Evolutionary conservation across 2,888 invertebrate species (phyloP).

Genomic region (Amaurobius ferox): DNA sequence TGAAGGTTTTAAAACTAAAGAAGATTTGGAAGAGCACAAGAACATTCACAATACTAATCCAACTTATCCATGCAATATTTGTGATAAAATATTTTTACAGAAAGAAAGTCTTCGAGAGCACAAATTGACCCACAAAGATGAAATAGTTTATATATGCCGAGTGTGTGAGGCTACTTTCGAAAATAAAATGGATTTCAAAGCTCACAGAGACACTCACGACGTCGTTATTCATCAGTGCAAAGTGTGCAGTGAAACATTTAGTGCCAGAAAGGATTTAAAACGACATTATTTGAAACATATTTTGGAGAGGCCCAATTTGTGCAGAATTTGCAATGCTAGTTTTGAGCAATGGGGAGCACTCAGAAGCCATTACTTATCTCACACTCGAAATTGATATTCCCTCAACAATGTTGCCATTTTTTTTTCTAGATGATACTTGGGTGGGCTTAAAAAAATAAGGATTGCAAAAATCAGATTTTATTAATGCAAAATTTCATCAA

Average conservation of each 20-base stretch:
- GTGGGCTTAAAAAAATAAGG: no score
- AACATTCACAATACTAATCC: slow-evolving; percentile 53
- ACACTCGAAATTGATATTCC: no score
- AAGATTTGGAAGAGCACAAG: slow-evolving; percentile 44
- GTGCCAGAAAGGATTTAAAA: slow-evolving; percentile 47
- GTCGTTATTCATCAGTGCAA: slow-evolving; percentile 56
- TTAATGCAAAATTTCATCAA: no score
- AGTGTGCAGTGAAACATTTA: slow-evolving; percentile 60
- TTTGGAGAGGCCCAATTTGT: slow-evolving; percentile 53
- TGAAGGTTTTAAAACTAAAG: slow-evolving; percentile 49
- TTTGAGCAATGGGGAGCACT: slow-evolving; percentile 64
- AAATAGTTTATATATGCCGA: slow-evolving; percentile 59
- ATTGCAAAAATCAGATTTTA: no score
- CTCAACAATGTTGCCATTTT: no score
- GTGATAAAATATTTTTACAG: slow-evolving; percentile 41
- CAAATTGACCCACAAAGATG: slow-evolving; percentile 39
- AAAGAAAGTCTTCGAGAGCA: slow-evolving; percentile 48
- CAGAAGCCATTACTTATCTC: slow-evolving; percentile 49
- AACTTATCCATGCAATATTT: slow-evolving; percentile 63
- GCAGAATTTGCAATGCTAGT: slow-evolving; percentile 57
- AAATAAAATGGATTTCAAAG: slow-evolving; percentile 54
- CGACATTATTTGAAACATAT: slow-evolving; percentile 65
- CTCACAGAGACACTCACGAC: slow-evolving; percentile 54
- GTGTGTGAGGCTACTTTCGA: slow-evolving; percentile 58
- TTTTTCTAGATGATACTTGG: no score